A percentile compares a stretch with the other conserved stretches of the same genome.
phyloP scores from a whole-genome alignment of 30 jellyfish, hydroid and myxozoan genomes.

The Aurelia coerulea region DNA sequence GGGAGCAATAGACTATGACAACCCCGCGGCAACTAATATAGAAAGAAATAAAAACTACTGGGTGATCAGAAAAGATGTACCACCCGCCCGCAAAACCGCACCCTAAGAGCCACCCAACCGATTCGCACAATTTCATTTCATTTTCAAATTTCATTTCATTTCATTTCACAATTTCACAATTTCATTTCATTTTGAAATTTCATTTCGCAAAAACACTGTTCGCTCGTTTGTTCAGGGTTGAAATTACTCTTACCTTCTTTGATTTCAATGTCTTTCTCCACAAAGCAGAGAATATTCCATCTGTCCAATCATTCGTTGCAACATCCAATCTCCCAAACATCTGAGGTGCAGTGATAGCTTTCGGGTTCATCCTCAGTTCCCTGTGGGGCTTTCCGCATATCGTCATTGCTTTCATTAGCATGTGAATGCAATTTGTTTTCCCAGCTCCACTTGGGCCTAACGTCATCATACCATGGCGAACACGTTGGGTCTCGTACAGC shows the following conservation, averaged over 20 bases:
- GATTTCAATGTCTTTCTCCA: conserved; percentile 90
- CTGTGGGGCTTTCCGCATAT: conserved; percentile 87
- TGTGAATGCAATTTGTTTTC: conserved; percentile 83
- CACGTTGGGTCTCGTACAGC: conserved; percentile 94
- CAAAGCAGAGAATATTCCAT: conserved; percentile 91
- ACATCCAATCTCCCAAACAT: conserved; percentile 93
- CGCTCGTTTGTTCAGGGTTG: no score
- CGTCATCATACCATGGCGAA: conserved; percentile 96
- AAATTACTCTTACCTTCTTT: conserved; percentile 62
- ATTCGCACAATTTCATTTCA: no score
- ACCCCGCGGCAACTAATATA: no score
- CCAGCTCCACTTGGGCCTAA: conserved; percentile 97
- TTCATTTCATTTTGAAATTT: no score
- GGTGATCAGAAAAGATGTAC: no score
- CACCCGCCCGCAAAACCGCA: no score
- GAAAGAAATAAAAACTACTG: no score
- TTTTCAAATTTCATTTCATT: no score
- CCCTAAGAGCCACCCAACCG: no score
- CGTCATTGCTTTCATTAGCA: conserved; percentile 88
- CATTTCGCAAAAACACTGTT: no score
- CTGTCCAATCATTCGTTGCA: conserved; percentile 96
- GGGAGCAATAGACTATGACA: no score
- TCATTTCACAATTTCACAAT: no score
- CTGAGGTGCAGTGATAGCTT: conserved; percentile 99
- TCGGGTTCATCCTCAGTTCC: conserved; percentile 93